Conservation (phyloP, 2,888 invertebrate genomes). For the Cheilosia variabilis region DNA sequence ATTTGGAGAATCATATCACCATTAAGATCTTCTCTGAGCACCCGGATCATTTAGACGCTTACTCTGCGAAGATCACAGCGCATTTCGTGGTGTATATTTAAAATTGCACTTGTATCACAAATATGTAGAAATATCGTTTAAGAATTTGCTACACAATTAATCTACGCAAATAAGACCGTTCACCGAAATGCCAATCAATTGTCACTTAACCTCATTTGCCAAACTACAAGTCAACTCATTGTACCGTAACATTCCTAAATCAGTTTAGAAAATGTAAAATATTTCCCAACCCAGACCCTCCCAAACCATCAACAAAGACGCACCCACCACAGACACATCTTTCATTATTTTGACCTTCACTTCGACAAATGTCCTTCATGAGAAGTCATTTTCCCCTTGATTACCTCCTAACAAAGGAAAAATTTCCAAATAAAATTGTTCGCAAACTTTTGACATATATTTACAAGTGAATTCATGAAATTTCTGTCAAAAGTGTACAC, state of each 20-base stretch:
- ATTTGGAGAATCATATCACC: too few species aligned
- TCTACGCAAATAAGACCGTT: too few species aligned
- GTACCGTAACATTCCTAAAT: constrained; percentile 1
- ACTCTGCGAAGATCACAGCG: too few species aligned
- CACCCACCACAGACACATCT: constrained; percentile 49
- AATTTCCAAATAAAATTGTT: constrained; percentile 19
- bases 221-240: not conserved
- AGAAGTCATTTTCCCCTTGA: constrained; percentile 68
- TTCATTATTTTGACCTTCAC: constrained; percentile 63
- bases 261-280: constrained; percentile 5
- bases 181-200: not conserved
- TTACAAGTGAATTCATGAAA: constrained; percentile 36
- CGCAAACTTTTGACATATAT: constrained; percentile 55
- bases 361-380: constrained; percentile 55
- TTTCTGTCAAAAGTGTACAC: constrained; percentile 14
- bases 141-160: too few species aligned
- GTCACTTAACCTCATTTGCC: not conserved
- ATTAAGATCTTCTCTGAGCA: too few species aligned
- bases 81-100: too few species aligned
- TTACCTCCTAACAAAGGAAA: constrained; percentile 55
- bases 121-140: too few species aligned
- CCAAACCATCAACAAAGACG: not conserved
- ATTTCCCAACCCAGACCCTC: not conserved
- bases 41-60: too few species aligned
- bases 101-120: too few species aligned